Evolutionary conservation across 2,888 invertebrate species (phyloP), one percentile per base, ranked within the genome.

Genomic region (Apantesis nais): DNA sequence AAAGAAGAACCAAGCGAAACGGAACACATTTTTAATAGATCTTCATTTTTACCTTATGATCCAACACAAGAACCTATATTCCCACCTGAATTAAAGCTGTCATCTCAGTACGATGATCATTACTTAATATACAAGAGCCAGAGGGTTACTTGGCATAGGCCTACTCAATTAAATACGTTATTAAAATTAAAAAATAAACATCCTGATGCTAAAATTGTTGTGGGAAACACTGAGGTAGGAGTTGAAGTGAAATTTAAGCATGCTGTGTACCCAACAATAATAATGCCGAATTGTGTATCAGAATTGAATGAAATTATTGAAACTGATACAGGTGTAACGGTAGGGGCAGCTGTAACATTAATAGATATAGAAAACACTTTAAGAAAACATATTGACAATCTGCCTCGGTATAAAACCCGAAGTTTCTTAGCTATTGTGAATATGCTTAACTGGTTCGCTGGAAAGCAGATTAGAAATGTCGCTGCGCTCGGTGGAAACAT

Each of bases 381-480:
- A 7, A 95, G 91, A 71, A 86, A 95, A 67, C 95, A 96, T 81
- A 97, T 98, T 34, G 88, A 95, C 29, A 88, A 84, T 31, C 87
- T 96, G 74, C 95, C 96, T 73, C 96, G 96, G 80, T 86, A 95
- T 75, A 96, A 96, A 89, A 97, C 97, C 8, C 95, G 97, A 83
- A 95, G 97, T 67, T 97, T 97, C 78, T 93, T 91, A 80, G 96
- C 97, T 52, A 96, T 98, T 52, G 95, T 97, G 0, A 96, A 97
- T 68, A 99, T 99, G 98, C 93, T 99, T 65, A 97, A 98, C 87
- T 98, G 97, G 97, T 99, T 99, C 95, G 99, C 99, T 63, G 99
- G 99, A 14, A 98, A 98, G 88, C 99, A 99, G 92, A 98, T 99
- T 71, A 95, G 99, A 83, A 99, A 99, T 89, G 98, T 98, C n/a